Base-by-base conservation (phyloP, 2,888 invertebrate genomes). In the Scaptomyza cyrtandrae region DNA sequence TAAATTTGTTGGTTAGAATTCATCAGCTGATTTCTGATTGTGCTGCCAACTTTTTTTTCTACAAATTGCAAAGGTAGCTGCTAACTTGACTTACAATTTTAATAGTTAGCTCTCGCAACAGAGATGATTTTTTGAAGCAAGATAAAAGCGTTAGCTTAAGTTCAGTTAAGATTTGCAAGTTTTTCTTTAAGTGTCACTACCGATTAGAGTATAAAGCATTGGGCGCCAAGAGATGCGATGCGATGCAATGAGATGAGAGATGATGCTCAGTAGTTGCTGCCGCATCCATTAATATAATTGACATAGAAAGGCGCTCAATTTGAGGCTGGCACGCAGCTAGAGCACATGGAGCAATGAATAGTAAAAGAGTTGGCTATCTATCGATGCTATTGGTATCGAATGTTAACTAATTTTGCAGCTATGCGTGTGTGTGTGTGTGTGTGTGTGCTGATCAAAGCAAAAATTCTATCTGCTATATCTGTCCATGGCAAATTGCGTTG, bases 261-360 rank as follows among this genome's bases (percentile, higher is more conserved):
- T 68, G 80, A 57, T 69, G 69, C 66, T 66, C 80, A 62, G 65
- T 65, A 58, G 65, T 67, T 55, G 67, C 65, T 50, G 79, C 58
- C 53, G 77, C 78, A 82, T 88, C 78, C 84, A 85, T 86, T 83
- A 80, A 88, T 86, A 74, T 85, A 88, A 88, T 89, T 89, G 89
- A 89, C 89, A 89, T 75, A 88, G 78, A 88, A 87, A 61, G 67
- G 65, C 61, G 77, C 80, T 80, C 84, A 86, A 84, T 83, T 74
- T 75, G 76, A 48, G 71, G 62, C 62, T 70, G 69, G 67, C 84
- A 71, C 72, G 86, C 81, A 74, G 77, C 78, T 69, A 60, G 49
- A 39, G 52, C 49, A 62, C 33, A 49, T 33, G 33, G 11, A 19
- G n/a, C 33, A 49, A 50, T 35, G 50, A 24, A 35, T 50, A 35